Evolutionary conservation across 2,797 vertebrate genomes (phyloP), one percentile per base, ranked within the genome.

Genomic region (Hyperoplus immaculatus): DNA sequence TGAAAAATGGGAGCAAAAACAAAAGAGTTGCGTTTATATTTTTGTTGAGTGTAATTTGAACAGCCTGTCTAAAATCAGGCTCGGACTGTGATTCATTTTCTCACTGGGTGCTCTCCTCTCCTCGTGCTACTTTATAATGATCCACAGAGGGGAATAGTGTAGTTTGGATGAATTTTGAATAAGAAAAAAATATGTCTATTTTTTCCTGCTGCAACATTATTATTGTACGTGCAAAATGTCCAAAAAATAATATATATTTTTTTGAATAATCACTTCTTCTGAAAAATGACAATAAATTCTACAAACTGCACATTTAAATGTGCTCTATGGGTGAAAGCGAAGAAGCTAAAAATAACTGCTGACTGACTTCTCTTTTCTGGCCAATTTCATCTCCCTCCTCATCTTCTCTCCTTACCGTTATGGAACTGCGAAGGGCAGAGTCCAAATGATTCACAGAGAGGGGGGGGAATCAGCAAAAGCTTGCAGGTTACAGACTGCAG

Each of bases 291-390:
- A 29, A 29, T 29, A 29, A 3, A 29, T 29, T 29, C 29, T 29
- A 29, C 29, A 29, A 29, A 29, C 29, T 29, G 29, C 29, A 29
- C 29, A 2, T 56, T 56, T 63, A 8, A 57, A 73, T 46, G 66
- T 47, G 55, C 16, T 59, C 36, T 0, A n/a, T 9, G 67, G 81
- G 80, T 77, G 77, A 82, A 79, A 76, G 58, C 15, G 1, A 45
- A 50, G 1, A 45, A 50, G 49, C 78, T 82, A 78, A 89, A 87
- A 84, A 83, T 80, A 72, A 60, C 6, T 74, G 50, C 46, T 0
- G 72, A 49, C 56, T 70, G 69, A 66, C 68, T 80, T 79, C 42
- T 72, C 53, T 42, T 64, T 74, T 72, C 78, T 74, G 66, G 66
- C 43, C 59, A 72, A 66, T 77, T 82, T 77, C 53, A 78, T 66